Base-by-base conservation (phyloP, 2,888 invertebrate species). In the Orthosia cruda region DNA sequence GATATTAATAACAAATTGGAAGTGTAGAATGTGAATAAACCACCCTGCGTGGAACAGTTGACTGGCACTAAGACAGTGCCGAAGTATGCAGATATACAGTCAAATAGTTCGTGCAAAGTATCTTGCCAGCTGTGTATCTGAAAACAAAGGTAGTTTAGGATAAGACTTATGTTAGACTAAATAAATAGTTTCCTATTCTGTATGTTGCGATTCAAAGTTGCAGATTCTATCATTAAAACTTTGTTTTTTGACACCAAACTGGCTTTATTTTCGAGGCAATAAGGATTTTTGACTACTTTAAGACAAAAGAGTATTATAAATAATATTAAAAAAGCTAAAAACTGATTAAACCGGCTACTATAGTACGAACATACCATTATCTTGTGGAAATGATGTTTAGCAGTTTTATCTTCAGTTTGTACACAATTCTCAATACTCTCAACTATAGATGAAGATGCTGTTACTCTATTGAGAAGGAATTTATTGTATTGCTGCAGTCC, bases 391-490 rank as follows among this genome's bases (percentile, higher is more conserved):
- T 91, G 90, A 82, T 95, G 91, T 76, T 93, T 91, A 9, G 90
- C 86, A 2, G 83, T 77, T 85, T 93, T 93, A 76, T 94, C 93
- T 82, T 95, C 94, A 70, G 86, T 90, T n/a, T 85, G 83, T 59
- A 95, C 76, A 86, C 91, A 90, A 79, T 90, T 92, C 79, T 95
- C 95, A 68, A 96, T 90, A 74, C 90, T 92, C 52, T 94, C 93
- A 11, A 87, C 80, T 45, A 96, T 82, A 26, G 64, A 81, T 64
- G 86, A 77, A 40, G 89, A 67, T 40, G 87, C 86, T 55, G 94
- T 91, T 15, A 90, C 84, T 88, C 93, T 98, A 97, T 97, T 98
- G 97, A 96, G 98, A 98, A 92, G 97, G 98, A 87, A 98, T 98
- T 84, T 99, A 98, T 75, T 97, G 98, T 89, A 99, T 98, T 71